A percentile compares a stretch with the other conserved stretches of the same genome.
phyloP scores from a whole-genome alignment of 2,113 vertebrate species.

The Cheilinus undulatus region DNA sequence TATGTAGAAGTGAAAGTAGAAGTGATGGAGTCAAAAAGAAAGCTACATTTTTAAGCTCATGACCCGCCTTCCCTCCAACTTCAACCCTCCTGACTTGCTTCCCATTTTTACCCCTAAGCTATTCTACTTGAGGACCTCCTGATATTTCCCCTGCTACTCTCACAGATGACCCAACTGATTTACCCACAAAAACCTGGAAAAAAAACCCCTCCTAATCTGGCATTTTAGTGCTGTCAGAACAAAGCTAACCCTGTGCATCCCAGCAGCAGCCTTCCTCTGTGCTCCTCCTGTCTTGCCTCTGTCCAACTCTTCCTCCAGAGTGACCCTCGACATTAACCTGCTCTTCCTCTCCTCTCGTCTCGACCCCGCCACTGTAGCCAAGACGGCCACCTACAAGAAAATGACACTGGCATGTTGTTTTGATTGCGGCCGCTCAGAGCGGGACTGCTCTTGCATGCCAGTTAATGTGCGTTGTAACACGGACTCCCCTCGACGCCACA shows the following conservation, averaged over 20 bases:
- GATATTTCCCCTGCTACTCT: slow-evolving; percentile 22
- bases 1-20: slow-evolving; percentile 5
- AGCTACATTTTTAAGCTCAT: not conserved
- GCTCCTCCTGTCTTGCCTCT: slow-evolving; percentile 62
- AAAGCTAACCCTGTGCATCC: slow-evolving; percentile 38
- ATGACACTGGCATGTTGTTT: slow-evolving; percentile 99
- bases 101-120: slow-evolving; percentile 4
- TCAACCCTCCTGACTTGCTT: not conserved
- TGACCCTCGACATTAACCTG: slow-evolving; percentile 91
- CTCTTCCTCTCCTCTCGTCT: slow-evolving; percentile 92
- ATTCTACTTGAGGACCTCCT: slow-evolving; percentile 9
- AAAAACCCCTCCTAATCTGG: slow-evolving; percentile 9
- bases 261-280: slow-evolving; percentile 63
- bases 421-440: slow-evolving; percentile 94
- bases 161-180: slow-evolving; percentile 10
- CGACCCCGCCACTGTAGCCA: slow-evolving; percentile 92
- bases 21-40: not conserved
- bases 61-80: not conserved
- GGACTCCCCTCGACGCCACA: slow-evolving; percentile 93
- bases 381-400: slow-evolving; percentile 95
- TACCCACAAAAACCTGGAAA: not conserved
- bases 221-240: slow-evolving; percentile 9
- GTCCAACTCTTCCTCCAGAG: slow-evolving; percentile 74
- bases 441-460: slow-evolving; percentile 96
- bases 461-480: slow-evolving; percentile 94